phyloP scores from a whole-genome alignment of 2,888 invertebrate genomes.

The Seladonia tumulorum region DNA sequence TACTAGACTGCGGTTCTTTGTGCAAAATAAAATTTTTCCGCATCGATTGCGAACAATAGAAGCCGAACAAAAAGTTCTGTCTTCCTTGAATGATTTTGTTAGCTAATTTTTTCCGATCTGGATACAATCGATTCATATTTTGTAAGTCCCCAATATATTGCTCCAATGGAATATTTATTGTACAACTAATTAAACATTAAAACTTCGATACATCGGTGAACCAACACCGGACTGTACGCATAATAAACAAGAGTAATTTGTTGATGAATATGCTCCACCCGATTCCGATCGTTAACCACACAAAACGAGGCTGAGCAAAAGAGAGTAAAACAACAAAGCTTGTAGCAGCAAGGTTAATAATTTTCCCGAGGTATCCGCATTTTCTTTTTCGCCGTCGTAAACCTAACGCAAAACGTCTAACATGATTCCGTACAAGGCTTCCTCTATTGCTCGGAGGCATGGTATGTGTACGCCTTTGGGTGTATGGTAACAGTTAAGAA shows the following conservation, averaged over 20 bases:
- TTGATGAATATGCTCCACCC: neutral
- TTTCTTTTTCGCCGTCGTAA: neutral
- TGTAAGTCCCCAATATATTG: no score
- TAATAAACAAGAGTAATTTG: neutral
- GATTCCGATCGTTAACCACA: neutral
- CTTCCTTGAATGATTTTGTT: no score
- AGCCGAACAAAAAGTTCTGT: no score
- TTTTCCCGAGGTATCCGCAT: neutral
- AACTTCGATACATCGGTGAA: neutral
- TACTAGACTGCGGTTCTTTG: no score
- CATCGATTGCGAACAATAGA: no score
- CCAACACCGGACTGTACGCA: neutral
- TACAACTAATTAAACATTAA: neutral
- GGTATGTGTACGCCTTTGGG: neutral
- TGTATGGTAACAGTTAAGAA: neutral
- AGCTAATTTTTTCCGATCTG: no score
- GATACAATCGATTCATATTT: no score
- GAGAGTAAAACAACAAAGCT: neutral
- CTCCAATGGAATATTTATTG: neutral
- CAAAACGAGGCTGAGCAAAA: neutral
- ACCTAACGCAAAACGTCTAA: neutral
- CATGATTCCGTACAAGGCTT: neutral
- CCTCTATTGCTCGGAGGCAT: neutral
- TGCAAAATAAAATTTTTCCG: no score
- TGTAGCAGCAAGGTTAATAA: neutral